These are phyloP conservation scores for Syrphus vitripennis DNA, from an alignment of 2,888 invertebrate species.

Conservation along the genomic window DNA sequence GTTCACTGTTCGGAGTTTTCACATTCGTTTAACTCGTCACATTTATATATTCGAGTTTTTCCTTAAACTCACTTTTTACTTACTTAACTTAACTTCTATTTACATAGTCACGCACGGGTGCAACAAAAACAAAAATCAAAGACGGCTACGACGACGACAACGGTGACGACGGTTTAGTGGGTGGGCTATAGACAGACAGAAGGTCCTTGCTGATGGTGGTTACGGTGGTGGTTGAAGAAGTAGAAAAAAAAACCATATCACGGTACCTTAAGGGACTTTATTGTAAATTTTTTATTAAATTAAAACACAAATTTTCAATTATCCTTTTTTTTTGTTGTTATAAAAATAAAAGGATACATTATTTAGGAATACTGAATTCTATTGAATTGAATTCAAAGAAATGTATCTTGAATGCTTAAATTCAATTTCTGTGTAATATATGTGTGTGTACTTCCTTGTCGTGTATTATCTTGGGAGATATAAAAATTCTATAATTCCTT, in stretches of 20 bases:
- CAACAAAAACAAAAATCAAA: not conserved
- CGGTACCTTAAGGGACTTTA: slow-evolving; percentile 25
- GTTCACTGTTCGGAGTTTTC: slow-evolving; percentile 67
- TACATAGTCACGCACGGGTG: slow-evolving; percentile 46
- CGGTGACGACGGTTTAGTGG: not conserved
- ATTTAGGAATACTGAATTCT: not conserved
- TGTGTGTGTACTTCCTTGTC: not conserved
- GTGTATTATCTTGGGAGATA: not conserved
- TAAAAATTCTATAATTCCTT: slow-evolving; percentile 18
- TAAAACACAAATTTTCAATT: slow-evolving; percentile 41
- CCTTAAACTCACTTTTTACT: not conserved
- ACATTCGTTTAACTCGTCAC: slow-evolving; percentile 49
- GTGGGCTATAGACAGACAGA: not conserved
- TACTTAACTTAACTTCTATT: slow-evolving; percentile 15
- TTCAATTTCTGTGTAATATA: not conserved
- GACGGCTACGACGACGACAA: not conserved
- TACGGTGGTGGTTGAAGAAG: not conserved
- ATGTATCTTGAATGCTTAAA: not conserved
- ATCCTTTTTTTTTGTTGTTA: slow-evolving; percentile 18
- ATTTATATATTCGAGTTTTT: slow-evolving; percentile 7
- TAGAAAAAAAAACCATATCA: not conserved
- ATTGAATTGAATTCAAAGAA: not conserved
- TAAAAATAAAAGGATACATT: not conserved
- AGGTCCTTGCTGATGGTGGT: not conserved
- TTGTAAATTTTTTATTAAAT: slow-evolving; percentile 28